Percentiles rank a stretch among this genome's conserved stretches.
phyloP scores from a whole-genome alignment of 2,113 vertebrate species.

The Macquaria ambigua region DNA sequence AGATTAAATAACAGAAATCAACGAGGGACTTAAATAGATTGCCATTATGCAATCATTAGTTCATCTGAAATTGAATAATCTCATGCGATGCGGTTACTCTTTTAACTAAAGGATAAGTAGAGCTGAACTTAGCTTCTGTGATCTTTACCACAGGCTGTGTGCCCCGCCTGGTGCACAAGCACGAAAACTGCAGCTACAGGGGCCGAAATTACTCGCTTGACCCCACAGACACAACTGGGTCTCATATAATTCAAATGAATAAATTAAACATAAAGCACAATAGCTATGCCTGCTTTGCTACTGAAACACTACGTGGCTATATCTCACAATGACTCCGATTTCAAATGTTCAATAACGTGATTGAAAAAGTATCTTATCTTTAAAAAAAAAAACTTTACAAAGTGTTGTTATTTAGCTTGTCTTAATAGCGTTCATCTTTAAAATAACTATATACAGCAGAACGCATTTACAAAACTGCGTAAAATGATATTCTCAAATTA shows the following conservation, averaged over 20 bases:
- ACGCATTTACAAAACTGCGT: neutral
- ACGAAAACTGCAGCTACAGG: conserved; percentile 54
- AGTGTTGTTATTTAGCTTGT: neutral
- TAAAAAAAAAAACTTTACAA: neutral
- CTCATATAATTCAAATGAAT: neutral
- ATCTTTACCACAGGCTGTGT: conserved; percentile 27
- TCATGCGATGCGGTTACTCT: neutral
- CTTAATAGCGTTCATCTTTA: neutral
- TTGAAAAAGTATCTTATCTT: neutral
- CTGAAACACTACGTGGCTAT: neutral
- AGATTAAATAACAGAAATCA: neutral
- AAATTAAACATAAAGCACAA: neutral
- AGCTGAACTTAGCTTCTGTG: neutral
- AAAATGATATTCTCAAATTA: neutral
- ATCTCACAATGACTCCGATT: neutral
- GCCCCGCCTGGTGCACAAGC: conserved; percentile 73
- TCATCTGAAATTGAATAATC: neutral
- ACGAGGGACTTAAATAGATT: neutral
- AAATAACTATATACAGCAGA: neutral
- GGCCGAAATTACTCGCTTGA: neutral
- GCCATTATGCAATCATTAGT: neutral
- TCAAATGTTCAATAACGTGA: neutral
- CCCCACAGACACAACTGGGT: neutral
- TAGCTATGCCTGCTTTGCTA: neutral
- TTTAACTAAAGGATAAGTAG: neutral